phyloP scores from a whole-genome alignment of 2,113 vertebrate species.

The Nothobranchius furzeri region DNA sequence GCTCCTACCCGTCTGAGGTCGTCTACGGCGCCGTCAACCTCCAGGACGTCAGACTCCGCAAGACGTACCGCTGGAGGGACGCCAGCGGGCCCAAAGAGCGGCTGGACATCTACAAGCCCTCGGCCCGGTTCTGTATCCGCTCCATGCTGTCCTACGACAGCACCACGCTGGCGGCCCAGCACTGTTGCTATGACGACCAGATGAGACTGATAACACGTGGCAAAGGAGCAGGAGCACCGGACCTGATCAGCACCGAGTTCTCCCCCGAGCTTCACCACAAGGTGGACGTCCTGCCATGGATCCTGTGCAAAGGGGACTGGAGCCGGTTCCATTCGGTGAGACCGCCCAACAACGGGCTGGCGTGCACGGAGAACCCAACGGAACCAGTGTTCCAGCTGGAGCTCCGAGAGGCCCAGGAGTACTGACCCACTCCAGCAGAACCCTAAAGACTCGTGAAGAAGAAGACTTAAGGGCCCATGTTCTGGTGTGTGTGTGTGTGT shows the following conservation, averaged over 20 bases:
- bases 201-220: constrained; percentile 13
- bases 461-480: too few relatives aligned
- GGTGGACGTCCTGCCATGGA: constrained; percentile 20
- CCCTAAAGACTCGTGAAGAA: background rate
- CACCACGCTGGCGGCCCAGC: constrained; percentile 10
- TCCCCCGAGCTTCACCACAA: constrained; percentile 16
- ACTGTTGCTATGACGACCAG: constrained; percentile 13
- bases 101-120: constrained; percentile 18
- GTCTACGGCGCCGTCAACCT: constrained; percentile 14
- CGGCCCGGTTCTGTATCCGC: constrained; percentile 17
- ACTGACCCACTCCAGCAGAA: background rate
- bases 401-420: constrained; percentile 6
- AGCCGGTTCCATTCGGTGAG: constrained; percentile 6
- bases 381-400: background rate
- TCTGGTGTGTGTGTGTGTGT: background rate
- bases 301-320: constrained; percentile 22
- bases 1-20: constrained; percentile 15
- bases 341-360: constrained; percentile 13
- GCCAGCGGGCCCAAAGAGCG: constrained; percentile 18
- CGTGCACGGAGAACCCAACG: background rate
- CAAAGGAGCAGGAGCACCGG: constrained; percentile 1
- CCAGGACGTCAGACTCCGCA: background rate
- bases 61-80: constrained; percentile 14
- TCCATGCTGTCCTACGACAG: constrained; percentile 19
- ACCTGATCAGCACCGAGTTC: constrained; percentile 16